Percentiles rank a stretch among this genome's conserved stretches.
phyloP scores from a whole-genome alignment of 2,888 invertebrate species.

The Spilarctia lutea region DNA sequence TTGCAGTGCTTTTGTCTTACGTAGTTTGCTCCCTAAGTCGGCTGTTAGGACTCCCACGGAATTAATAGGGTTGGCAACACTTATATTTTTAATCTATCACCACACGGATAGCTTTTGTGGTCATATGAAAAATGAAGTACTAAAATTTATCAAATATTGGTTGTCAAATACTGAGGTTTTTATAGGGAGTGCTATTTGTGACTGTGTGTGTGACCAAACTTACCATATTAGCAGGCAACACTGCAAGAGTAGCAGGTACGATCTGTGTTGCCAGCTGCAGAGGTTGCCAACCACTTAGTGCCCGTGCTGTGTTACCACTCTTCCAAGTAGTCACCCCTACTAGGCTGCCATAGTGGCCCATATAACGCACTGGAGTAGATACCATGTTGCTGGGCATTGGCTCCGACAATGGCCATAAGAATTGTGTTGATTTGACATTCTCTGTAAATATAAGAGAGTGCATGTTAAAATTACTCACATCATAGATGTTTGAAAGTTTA shows the following conservation, averaged over 20 bases:
- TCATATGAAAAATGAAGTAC: background rate
- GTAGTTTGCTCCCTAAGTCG: too few relatives aligned
- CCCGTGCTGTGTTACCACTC: slow-evolving; percentile 84
- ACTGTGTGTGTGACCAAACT: background rate
- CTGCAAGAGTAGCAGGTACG: slow-evolving; percentile 94
- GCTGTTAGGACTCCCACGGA: too few relatives aligned
- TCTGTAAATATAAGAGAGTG: slow-evolving; percentile 82
- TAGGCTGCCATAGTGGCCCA: slow-evolving; percentile 90
- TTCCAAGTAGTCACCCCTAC: slow-evolving; percentile 89
- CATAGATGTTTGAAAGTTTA: background rate
- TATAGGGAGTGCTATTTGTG: background rate
- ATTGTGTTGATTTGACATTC: slow-evolving; percentile 89
- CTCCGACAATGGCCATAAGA: slow-evolving; percentile 88
- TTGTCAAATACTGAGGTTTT: background rate
- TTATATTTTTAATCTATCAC: too few relatives aligned
- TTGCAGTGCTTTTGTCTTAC: too few relatives aligned
- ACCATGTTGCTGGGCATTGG: slow-evolving; percentile 87
- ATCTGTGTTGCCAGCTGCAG: slow-evolving; percentile 95
- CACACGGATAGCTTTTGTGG: background rate
- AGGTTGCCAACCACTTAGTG: slow-evolving; percentile 93
- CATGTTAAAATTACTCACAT: background rate
- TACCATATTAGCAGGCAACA: slow-evolving; percentile 89
- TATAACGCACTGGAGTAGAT: slow-evolving; percentile 88
- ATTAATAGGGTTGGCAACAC: too few relatives aligned
- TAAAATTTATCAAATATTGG: too few relatives aligned